Base-by-base conservation (phyloP, 1,140 invertebrate genomes). In the Papilio polytes region DNA sequence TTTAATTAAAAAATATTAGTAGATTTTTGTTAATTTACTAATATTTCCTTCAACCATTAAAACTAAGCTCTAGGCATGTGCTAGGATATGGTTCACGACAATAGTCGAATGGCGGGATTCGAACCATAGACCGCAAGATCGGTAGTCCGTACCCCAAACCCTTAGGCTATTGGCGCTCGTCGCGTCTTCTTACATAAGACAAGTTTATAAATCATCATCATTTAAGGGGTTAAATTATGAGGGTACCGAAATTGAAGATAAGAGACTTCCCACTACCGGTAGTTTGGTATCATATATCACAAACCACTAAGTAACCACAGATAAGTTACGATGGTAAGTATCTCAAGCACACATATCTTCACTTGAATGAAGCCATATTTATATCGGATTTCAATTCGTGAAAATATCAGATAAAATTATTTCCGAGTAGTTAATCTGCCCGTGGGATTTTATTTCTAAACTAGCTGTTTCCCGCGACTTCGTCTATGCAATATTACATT, bases 351-450 rank as follows among this genome's bases (percentile, higher is more conserved):
- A 70, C 3, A 36, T 36, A 12, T 70, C 63, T 70, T 31, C 63
- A 70, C 63, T 15, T 70, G 22, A 70, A 15, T 70, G 63, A 70
- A 70, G 63, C 63, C 63, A 70, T 70, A 66, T 66, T 66, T 31
- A 10, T 70, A 31, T 70, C 63, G 6, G 36, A 70, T 70, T 70
- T 2, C 63, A 70, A 26, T 70, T 70, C 63, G 63, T 70, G 13
- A 31, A 66, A 70, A 31, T 31, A 31, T 31, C 31, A n/a, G 0
- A 70, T 31, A 26, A 18, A 6, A 36, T 70, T 7, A 70, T 70
- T 6, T 31, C 63, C 20, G 2, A 18, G 26, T 70, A 63, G 22
- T 26, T 56, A n/a, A 15, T 48, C 13, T 48, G 13, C 46, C 36
- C 46, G 46, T 48, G 18, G 51, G 18, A 56, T 7, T n/a, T 2